phyloP scores from a whole-genome alignment of 1,140 invertebrate genomes.

The Lepidotrigona ventralis region DNA sequence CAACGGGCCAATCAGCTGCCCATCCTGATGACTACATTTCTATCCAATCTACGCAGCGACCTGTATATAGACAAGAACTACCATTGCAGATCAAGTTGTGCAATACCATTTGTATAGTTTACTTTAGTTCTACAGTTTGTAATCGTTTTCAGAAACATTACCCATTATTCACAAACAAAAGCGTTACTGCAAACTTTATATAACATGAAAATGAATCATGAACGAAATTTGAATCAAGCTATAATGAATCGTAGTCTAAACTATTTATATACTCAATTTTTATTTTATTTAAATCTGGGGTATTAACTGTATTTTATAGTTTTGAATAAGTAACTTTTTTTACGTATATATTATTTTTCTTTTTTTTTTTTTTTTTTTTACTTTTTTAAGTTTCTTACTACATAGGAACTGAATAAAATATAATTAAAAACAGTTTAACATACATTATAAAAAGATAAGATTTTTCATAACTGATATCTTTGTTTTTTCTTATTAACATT shows the following conservation, averaged over 20 bases:
- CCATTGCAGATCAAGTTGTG: constrained; percentile 70
- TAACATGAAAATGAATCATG: constrained; percentile 36
- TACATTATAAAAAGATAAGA: constrained; percentile 20
- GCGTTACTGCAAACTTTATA: constrained; percentile 47
- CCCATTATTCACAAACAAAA: constrained; percentile 48
- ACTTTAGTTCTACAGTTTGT: constrained; percentile 61
- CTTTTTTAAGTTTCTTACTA: constrained; percentile 34
- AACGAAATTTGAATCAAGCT: constrained; percentile 35
- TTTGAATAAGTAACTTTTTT: constrained; percentile 39
- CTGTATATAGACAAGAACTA: constrained; percentile 73
- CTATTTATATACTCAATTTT: constrained; percentile 27
- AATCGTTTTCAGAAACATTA: constrained; percentile 59
- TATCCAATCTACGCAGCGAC: constrained; percentile 78
- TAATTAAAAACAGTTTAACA: constrained; percentile 13
- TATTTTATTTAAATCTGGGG: constrained; percentile 39
- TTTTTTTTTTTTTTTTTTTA: constrained; percentile 43
- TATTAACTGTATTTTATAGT: constrained; percentile 42
- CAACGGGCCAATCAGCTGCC: constrained; percentile 74
- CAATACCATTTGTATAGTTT: constrained; percentile 69
- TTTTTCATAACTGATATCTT: constrained; percentile 29
- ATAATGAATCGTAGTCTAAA: constrained; percentile 38
- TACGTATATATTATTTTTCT: constrained; percentile 19
- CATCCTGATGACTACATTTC: constrained; percentile 75
- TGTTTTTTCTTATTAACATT: constrained; percentile 28
- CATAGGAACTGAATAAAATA: constrained; percentile 10